Conservation (phyloP, 2,797 vertebrate genomes). For the Smutsia gigantea region DNA sequence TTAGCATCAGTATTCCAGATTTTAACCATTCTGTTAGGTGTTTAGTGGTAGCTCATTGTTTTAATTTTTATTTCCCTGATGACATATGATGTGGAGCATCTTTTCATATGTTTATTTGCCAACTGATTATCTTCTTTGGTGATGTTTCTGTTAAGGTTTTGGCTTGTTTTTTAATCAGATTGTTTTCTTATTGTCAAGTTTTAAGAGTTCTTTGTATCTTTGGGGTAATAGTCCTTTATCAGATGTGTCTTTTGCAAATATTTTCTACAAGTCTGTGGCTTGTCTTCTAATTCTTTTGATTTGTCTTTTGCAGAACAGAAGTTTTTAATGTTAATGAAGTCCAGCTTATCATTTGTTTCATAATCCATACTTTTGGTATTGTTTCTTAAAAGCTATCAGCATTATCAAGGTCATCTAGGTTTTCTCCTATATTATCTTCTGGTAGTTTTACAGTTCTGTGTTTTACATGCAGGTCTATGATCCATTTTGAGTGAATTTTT, state of each 20-base stretch:
- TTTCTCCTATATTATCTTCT: not conserved
- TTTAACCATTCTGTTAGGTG: not conserved
- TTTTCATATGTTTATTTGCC: not conserved
- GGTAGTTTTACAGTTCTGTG: not conserved
- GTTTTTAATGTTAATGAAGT: not conserved
- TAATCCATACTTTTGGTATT: not conserved
- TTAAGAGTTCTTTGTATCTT: not conserved
- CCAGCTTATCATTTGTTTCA: not conserved
- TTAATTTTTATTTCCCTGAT: not conserved
- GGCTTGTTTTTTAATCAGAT: not conserved
- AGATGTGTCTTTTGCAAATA: too few species aligned
- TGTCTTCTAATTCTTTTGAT: not conserved
- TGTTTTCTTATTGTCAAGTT: not conserved
- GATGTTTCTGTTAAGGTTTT: not conserved
- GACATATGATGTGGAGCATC: not conserved
- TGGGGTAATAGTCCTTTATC: not conserved
- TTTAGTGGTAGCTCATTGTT: not conserved
- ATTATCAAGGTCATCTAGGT: not conserved
- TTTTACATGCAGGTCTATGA: not conserved
- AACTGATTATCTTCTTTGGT: not conserved
- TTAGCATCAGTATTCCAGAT: not conserved
- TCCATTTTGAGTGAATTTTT: not conserved
- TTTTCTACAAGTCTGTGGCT: not conserved
- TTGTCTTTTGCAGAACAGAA: not conserved
- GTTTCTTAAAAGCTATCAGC: not conserved